Conservation (phyloP, 1,140 invertebrate species). For the Dendrolimus kikuchii region DNA sequence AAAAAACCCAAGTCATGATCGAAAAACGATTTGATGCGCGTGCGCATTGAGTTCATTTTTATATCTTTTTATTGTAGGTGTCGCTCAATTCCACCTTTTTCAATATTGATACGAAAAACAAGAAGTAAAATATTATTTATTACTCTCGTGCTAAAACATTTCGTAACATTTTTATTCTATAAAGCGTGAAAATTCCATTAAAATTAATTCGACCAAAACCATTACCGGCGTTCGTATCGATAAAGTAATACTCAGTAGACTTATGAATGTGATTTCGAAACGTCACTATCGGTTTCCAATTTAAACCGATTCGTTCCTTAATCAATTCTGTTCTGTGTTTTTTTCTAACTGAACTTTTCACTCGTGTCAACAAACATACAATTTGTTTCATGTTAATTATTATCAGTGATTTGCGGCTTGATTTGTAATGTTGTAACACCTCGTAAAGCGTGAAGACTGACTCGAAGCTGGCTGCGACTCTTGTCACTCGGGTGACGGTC, state of each 20-base stretch:
- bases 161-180: constrained; percentile 66
- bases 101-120: constrained; percentile 22
- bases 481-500: constrained; percentile 28
- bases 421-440: no score
- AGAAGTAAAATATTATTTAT: constrained; percentile 47
- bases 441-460: neutral
- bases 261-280: constrained; percentile 71
- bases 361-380: constrained; percentile 46
- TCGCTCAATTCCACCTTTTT: constrained; percentile 26
- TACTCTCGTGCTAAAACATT: constrained; percentile 55
- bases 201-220: constrained; percentile 70
- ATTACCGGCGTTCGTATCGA: constrained; percentile 65
- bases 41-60: constrained; percentile 38
- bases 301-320: constrained; percentile 72
- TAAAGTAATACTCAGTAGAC: constrained; percentile 65
- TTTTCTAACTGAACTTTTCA: constrained; percentile 44
- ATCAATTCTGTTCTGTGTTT: constrained; percentile 65
- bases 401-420: no score
- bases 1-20: constrained; percentile 27
- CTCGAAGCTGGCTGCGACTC: neutral
- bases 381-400: constrained; percentile 41
- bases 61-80: constrained; percentile 32
- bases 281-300: constrained; percentile 70
- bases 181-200: constrained; percentile 68
- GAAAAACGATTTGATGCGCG: constrained; percentile 44